Base-by-base conservation (phyloP, 2,888 invertebrate genomes). In the Teleiodes luculella region DNA sequence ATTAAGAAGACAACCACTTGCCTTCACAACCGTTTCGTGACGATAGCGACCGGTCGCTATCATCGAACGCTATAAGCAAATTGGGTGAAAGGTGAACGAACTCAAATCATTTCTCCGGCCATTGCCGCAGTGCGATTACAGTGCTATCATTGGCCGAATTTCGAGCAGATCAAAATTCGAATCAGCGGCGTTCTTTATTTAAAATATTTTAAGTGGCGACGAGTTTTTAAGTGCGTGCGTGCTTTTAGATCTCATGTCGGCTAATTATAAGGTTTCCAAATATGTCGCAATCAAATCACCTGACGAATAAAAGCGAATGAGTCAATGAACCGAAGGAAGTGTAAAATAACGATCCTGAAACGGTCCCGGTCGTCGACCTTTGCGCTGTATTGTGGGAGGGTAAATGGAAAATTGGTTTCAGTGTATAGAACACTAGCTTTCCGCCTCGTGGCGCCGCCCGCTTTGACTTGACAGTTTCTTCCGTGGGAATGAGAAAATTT, bases 41-140 rank as follows among this genome's bases (percentile, higher is more conserved):
- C 59, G 64, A 61, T 69, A 67, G 64, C 75, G 66, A 67, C 70
- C 59, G 65, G 69, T 67, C 67, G 66, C 67, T n/a, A n/a, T n/a
- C 70, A 72, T 59, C 72, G 77, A 55, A 57, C 65, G 68, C 70
- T 74, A 78, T 80, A 76, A 72, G 76, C 76, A 83, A 85, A 83
- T 79, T 85, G 76, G 84, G 85, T 85, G 81, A 85, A 82, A 83
- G 83, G 82, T 85, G 71, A 83, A 77, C 59, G 76, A 74, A 70
- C 83, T 59, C 66, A 70, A 70, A 72, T 74, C 80, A 80, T 82
- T 83, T 80, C 82, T 76, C 78, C 73, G 83, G 80, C 64, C 80
- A 76, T 80, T 78, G 80, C 80, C 80, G 78, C 78, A 75, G 43
- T 72, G 68, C 72, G 71, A 80, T 77, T 80, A 74, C 70, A 74